Percentiles rank a stretch among this genome's conserved stretches.
Evolutionary conservation across 2,797 vertebrate genomes (phyloP).

Genomic region (Serranus cabrilla): DNA sequence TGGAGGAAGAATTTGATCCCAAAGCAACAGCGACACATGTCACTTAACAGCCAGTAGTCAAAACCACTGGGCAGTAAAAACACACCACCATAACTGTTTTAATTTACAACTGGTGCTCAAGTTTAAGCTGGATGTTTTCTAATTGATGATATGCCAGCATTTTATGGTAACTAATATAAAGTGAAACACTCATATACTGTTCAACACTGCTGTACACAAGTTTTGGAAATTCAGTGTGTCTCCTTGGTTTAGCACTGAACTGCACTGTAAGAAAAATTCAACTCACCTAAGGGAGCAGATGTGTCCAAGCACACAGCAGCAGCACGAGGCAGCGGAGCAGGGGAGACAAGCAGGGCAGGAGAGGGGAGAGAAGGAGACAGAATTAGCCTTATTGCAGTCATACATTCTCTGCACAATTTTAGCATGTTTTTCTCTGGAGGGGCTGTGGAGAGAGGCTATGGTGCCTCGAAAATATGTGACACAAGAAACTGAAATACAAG

Average conservation of each 20-base stretch:
- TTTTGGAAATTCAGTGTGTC: constrained; percentile 20
- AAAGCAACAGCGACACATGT: constrained; percentile 44
- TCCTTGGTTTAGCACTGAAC: constrained; percentile 20
- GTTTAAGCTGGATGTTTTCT: constrained; percentile 30
- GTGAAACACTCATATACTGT: constrained; percentile 33
- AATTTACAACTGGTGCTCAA: constrained; percentile 43
- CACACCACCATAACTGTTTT: constrained; percentile 26
- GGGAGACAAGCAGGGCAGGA: constrained; percentile 12
- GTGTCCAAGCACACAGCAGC: constrained; percentile 43
- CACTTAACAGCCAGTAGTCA: constrained; percentile 38
- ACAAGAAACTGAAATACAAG: constrained; percentile 38
- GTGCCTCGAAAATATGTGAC: constrained; percentile 39
- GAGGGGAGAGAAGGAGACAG: constrained; percentile 41
- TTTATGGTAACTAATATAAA: constrained; percentile 38
- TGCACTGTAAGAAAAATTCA: constrained; percentile 36
- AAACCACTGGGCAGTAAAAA: constrained; percentile 27
- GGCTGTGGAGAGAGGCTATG: constrained; percentile 22
- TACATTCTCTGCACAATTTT: constrained; percentile 47
- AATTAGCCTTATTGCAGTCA: constrained; percentile 59
- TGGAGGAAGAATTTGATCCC: constrained; percentile 42
- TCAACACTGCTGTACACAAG: constrained; percentile 7
- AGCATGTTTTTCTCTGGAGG: constrained; percentile 36
- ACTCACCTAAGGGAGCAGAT: constrained; percentile 72
- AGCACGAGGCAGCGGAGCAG: constrained; percentile 32
- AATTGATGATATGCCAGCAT: constrained; percentile 41